phyloP scores from a whole-genome alignment of 2,888 invertebrate genomes.

The Gari tellinella region DNA sequence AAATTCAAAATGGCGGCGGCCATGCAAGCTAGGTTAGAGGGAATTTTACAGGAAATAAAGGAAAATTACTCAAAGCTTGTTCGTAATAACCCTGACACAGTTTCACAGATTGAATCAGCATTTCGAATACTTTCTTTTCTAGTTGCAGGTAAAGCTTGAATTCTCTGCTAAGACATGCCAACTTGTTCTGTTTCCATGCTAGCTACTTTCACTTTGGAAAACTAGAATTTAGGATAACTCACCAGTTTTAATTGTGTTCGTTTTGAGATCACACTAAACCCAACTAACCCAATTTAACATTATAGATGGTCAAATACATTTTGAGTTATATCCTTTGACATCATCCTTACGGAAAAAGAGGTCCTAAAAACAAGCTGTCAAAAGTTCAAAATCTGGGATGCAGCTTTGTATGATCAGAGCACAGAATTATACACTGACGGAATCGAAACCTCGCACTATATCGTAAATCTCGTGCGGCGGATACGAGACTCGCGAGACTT shows the following conservation, averaged over 20 bases:
- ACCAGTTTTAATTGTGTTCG: no score
- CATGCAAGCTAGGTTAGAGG: constrained; percentile 28
- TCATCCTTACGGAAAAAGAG: no score
- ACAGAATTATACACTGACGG: no score
- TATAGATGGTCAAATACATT: no score
- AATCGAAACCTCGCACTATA: no score
- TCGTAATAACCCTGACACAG: constrained; percentile 73
- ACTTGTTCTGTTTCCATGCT: neutral
- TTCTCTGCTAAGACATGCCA: neutral
- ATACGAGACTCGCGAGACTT: no score
- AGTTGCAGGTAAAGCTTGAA: constrained; percentile 70
- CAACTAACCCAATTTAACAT: no score
- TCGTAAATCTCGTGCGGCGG: no score
- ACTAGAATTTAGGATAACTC: neutral
- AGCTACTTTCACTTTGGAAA: constrained; percentile 31
- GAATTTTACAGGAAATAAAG: constrained; percentile 38
- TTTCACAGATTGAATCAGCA: constrained; percentile 75
- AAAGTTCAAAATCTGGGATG: constrained; percentile 1
- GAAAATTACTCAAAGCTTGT: constrained; percentile 72
- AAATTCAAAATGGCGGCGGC: constrained; percentile 55
- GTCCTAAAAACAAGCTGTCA: no score
- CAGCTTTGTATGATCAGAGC: no score
- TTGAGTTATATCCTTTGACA: no score
- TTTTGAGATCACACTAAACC: no score
- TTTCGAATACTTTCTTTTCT: constrained; percentile 76